Evolutionary conservation across 2,113 vertebrate species (phyloP).

Genomic region (Smithornis capensis): DNA sequence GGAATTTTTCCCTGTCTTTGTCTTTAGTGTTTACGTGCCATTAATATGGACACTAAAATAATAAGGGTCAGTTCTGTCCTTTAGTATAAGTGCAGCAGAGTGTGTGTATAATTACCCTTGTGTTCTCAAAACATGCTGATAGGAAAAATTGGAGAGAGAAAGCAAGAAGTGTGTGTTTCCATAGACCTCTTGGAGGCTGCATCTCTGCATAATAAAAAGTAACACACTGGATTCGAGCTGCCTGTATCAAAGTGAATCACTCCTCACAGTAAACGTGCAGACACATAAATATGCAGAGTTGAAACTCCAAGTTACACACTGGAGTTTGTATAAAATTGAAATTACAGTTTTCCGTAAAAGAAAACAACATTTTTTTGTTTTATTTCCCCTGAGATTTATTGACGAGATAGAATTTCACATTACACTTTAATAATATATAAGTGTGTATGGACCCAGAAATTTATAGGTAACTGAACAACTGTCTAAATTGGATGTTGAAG

Average conservation of each 20-base stretch:
- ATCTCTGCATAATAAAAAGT: background rate
- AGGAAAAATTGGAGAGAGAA: background rate
- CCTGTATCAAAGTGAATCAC: background rate
- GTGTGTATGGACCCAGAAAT: background rate
- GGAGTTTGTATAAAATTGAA: background rate
- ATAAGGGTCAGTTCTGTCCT: background rate
- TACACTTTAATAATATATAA: too few species aligned
- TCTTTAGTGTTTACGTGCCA: background rate
- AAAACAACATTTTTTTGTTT: background rate
- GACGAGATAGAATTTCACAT: too few species aligned
- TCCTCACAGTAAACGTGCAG: background rate
- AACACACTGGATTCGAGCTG: background rate
- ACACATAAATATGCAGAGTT: background rate
- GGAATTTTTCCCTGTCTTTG: background rate
- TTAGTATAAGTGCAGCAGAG: background rate
- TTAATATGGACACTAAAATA: background rate
- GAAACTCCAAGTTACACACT: background rate
- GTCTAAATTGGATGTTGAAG: background rate
- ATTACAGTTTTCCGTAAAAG: background rate
- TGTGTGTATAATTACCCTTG: background rate
- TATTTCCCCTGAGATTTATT: background rate
- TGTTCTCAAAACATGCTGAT: background rate
- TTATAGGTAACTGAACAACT: background rate
- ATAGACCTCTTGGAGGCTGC: background rate
- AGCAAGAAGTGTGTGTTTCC: background rate